phyloP scores from a whole-genome alignment of 2,113 vertebrate species.

The Anoplopoma fimbria region DNA sequence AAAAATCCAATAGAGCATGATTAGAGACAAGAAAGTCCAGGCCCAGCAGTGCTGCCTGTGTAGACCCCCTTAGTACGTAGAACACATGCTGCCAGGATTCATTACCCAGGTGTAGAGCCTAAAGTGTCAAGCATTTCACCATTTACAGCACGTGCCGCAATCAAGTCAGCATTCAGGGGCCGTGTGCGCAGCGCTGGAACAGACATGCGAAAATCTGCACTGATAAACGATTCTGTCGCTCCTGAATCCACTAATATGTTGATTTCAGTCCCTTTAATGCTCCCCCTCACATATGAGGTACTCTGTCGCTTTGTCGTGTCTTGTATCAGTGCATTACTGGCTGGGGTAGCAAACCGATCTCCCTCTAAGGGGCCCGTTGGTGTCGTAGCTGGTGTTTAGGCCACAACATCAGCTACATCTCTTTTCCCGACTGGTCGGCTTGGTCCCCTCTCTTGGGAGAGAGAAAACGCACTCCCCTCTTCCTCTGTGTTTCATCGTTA shows the following conservation, averaged over 20 bases:
- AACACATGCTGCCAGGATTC: neutral
- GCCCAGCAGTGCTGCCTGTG: neutral
- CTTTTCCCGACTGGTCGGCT: neutral
- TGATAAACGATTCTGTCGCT: neutral
- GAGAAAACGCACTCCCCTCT: no score
- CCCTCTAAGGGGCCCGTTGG: no score
- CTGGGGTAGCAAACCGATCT: no score
- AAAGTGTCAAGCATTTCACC: neutral
- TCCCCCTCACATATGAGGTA: neutral
- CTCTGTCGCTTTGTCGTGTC: neutral
- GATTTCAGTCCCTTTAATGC: neutral
- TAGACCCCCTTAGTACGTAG: neutral
- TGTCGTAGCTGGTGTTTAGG: neutral
- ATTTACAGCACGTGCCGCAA: neutral
- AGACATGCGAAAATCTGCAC: neutral
- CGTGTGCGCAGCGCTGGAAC: neutral
- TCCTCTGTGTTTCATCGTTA: no score
- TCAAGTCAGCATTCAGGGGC: neutral
- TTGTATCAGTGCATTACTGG: neutral
- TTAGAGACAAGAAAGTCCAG: neutral
- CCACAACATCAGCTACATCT: neutral
- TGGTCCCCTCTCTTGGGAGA: no score
- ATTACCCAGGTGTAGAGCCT: neutral
- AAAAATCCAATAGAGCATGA: neutral
- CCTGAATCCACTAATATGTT: neutral